These are phyloP conservation scores for Pachypanchax playfairii DNA, from an alignment of 2,113 vertebrate species.

Conservation along the genomic window DNA sequence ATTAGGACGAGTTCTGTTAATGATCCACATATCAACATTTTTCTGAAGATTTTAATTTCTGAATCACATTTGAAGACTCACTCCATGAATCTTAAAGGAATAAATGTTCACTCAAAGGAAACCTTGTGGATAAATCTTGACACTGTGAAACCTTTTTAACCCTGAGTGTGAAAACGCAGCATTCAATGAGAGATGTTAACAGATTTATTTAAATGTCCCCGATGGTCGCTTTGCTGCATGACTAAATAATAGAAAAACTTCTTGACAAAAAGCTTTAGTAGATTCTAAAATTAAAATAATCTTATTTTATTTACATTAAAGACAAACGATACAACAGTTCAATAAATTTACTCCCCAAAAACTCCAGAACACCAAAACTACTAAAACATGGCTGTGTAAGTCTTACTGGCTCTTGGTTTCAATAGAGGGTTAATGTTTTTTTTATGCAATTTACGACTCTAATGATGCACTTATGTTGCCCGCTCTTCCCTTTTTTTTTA, in stretches of 20 bases:
- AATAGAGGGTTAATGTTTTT: constrained; percentile 94
- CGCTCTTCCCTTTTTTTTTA: constrained; percentile 99
- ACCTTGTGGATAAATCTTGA: constrained; percentile 16
- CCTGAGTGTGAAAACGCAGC: constrained; percentile 5
- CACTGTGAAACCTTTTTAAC: constrained; percentile 31
- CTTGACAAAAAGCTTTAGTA: constrained; percentile 21
- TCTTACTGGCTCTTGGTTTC: constrained; percentile 69
- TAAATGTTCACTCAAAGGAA: constrained; percentile 13
- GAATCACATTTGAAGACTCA: background rate
- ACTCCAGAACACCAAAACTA: constrained; percentile 27
- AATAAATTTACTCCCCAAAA: constrained; percentile 8
- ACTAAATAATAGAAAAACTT: constrained; percentile 10
- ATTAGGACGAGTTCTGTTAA: too few relatives aligned
- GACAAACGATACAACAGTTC: background rate
- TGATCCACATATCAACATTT: too few relatives aligned
- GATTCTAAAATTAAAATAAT: background rate
- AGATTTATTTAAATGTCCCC: constrained; percentile 37
- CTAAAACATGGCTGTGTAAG: constrained; percentile 45
- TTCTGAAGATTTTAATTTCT: too few relatives aligned
- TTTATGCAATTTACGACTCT: constrained; percentile 98
- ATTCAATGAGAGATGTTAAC: constrained; percentile 17
- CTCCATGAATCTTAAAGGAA: background rate
- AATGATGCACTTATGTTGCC: constrained; percentile 99
- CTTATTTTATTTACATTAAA: background rate
- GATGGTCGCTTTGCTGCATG: constrained; percentile 19